Evolutionary conservation across 2,797 vertebrate genomes (phyloP).

Genomic region (Lates japonicus): DNA sequence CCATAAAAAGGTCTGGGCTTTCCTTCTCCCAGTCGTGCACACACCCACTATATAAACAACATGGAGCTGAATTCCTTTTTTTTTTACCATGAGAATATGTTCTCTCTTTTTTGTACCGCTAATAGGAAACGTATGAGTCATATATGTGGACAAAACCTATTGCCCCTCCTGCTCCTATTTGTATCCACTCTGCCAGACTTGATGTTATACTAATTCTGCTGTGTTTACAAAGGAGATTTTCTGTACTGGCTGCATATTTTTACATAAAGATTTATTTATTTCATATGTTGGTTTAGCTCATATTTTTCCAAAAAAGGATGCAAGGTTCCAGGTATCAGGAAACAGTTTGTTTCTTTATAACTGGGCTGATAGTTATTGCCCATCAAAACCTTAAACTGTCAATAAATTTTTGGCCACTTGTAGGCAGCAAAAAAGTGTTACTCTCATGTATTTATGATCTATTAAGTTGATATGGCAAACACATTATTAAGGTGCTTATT

Average conservation of each 20-base stretch:
- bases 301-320: constrained; percentile 16
- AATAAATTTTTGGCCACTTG: no score
- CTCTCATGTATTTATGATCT: no score
- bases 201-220: constrained; percentile 25
- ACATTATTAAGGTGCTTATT: no score
- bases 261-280: constrained; percentile 31
- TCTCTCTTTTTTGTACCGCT: constrained; percentile 47
- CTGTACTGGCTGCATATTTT: constrained; percentile 36
- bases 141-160: constrained; percentile 34
- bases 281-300: constrained; percentile 26
- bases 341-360: background rate
- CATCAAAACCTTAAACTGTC: no score
- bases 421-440: no score
- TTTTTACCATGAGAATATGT: constrained; percentile 60
- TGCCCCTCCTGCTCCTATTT: constrained; percentile 46
- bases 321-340: constrained; percentile 13
- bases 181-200: constrained; percentile 1
- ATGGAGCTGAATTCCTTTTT: constrained; percentile 30
- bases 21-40: constrained; percentile 36
- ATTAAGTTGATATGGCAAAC: no score
- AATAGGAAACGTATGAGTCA: constrained; percentile 65
- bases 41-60: constrained; percentile 71
- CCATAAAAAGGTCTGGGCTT: constrained; percentile 44
- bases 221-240: constrained; percentile 45
- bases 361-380: no score